Evolutionary conservation across 1,140 invertebrate species (phyloP).

Genomic region (Solenopsis fugax): DNA sequence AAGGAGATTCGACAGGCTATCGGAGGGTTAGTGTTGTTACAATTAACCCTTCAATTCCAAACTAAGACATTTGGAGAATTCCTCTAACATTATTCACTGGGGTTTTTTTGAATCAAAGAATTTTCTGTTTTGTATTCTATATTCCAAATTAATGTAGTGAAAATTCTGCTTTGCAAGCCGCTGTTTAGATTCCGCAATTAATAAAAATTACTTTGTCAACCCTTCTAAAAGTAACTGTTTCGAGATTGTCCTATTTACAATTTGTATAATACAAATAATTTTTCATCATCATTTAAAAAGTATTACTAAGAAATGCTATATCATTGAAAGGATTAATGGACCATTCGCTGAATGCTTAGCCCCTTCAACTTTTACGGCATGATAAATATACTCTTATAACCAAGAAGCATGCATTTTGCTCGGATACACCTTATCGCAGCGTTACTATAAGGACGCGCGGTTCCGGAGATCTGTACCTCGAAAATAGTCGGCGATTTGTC

Average conservation of each 20-base stretch:
- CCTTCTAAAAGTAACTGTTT: background rate
- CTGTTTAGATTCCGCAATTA: background rate
- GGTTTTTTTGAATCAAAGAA: background rate
- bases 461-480: constrained; percentile 30
- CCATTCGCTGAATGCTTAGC: background rate
- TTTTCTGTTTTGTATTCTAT: background rate
- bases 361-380: constrained; percentile 15
- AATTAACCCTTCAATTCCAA: background rate
- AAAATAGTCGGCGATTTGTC: constrained; percentile 70
- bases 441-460: constrained; percentile 28
- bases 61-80: background rate
- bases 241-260: background rate
- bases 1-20: constrained; percentile 94
- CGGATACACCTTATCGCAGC: constrained; percentile 27
- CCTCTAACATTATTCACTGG: background rate
- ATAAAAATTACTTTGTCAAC: background rate
- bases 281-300: background rate
- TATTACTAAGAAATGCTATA: background rate
- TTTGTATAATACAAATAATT: background rate
- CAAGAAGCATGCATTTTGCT: constrained; percentile 30
- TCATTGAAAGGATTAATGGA: constrained; percentile 26
- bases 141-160: background rate
- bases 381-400: constrained; percentile 45
- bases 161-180: background rate
- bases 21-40: constrained; percentile 89